A percentile compares a stretch with the other conserved stretches of the same genome.
Evolutionary conservation across 2,888 invertebrate species (phyloP).

Genomic region (Camponotus fellah): DNA sequence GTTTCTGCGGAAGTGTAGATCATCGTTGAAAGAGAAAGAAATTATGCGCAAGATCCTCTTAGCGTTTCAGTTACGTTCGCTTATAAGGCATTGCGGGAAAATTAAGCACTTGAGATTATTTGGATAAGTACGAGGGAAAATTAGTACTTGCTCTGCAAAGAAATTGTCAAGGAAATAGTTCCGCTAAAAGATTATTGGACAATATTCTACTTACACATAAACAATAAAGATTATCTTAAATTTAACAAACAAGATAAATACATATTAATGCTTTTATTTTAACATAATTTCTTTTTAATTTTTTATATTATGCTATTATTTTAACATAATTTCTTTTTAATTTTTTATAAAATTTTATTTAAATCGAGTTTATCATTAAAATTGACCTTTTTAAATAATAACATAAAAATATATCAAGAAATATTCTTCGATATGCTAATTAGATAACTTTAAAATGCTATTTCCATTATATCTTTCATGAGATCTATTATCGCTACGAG

Average conservation of each 20-base stretch:
- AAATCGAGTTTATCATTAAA: neutral
- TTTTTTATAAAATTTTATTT: neutral
- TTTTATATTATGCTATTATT: no score
- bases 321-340: neutral
- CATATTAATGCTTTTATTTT: neutral
- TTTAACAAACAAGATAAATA: neutral
- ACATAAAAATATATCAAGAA: conserved; percentile 1
- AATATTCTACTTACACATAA: neutral
- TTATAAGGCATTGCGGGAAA: conserved; percentile 12
- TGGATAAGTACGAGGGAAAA: neutral
- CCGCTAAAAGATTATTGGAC: neutral
- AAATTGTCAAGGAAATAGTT: conserved; percentile 7
- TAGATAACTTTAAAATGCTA: neutral
- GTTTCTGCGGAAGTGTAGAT: conserved; percentile 44
- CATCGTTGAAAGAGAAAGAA: conserved; percentile 33
- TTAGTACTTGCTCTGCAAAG: neutral
- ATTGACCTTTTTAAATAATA: conserved; percentile 9
- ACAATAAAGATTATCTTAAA: neutral
- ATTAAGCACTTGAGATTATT: conserved; percentile 6
- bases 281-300: neutral
- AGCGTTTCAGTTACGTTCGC: conserved; percentile 17
- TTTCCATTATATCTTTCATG: neutral
- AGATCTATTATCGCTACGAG: neutral
- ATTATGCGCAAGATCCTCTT: conserved; percentile 24
- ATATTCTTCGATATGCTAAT: neutral